Percentiles rank a stretch among this genome's conserved stretches.
phyloP scores from a whole-genome alignment of 2,888 invertebrate species.

The Ennomos fuscantarius region DNA sequence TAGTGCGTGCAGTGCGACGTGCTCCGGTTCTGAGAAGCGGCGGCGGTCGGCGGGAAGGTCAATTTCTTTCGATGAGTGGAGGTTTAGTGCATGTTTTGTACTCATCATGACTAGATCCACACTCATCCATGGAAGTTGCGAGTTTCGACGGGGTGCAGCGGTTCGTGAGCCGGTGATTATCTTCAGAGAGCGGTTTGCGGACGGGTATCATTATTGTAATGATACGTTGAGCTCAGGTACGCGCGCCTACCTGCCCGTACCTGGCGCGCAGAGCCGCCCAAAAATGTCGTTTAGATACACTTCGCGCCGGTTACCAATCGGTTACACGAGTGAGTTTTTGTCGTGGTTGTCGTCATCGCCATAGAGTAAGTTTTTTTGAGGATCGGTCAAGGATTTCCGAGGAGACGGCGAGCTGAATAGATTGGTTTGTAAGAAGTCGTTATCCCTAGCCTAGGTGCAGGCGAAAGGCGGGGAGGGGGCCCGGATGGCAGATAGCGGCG shows the following conservation, averaged over 20 bases:
- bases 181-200: slow-evolving; percentile 42
- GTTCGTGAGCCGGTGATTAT: slow-evolving; percentile 62
- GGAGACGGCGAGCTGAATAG: slow-evolving; percentile 31
- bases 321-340: slow-evolving; percentile 73
- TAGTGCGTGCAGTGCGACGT: slow-evolving; percentile 80
- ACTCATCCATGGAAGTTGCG: slow-evolving; percentile 90
- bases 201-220: slow-evolving; percentile 75
- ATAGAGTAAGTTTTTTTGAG: slow-evolving; percentile 56
- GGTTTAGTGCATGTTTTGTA: slow-evolving; percentile 89
- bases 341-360: slow-evolving; percentile 55
- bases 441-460: slow-evolving; percentile 55
- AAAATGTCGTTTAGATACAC: slow-evolving; percentile 73
- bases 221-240: slow-evolving; percentile 76
- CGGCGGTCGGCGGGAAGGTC: slow-evolving; percentile 64
- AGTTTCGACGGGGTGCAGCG: slow-evolving; percentile 68
- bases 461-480: slow-evolving; percentile 54
- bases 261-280: slow-evolving; percentile 51
- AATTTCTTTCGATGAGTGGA: slow-evolving; percentile 89
- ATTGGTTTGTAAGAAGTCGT: slow-evolving; percentile 39
- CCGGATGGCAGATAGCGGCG: slow-evolving; percentile 68
- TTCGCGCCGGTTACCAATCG: slow-evolving; percentile 57
- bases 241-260: slow-evolving; percentile 69
- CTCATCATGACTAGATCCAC: slow-evolving; percentile 91
- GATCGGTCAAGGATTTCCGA: slow-evolving; percentile 45
- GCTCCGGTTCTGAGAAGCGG: slow-evolving; percentile 57